Conservation (phyloP, 64 coral and sea anemone species). For the Acropora yongei region DNA sequence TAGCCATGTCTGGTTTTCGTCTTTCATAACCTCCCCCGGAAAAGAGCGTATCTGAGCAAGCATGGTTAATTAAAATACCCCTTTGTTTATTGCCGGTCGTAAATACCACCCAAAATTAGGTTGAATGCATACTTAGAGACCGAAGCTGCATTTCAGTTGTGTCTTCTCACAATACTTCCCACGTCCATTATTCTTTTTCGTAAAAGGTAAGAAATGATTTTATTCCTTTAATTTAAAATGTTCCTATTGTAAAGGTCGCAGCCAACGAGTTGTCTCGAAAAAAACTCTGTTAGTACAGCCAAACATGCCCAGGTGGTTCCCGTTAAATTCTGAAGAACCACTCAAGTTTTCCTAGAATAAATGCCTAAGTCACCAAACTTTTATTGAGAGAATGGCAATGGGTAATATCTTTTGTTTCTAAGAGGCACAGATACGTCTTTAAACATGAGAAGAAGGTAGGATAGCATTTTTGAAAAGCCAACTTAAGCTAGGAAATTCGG, state of each 20-base stretch:
- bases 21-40: neutral
- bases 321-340: neutral
- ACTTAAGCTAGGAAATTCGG: neutral
- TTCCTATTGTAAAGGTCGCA: neutral
- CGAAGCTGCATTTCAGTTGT: neutral
- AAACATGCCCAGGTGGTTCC: neutral
- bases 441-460: neutral
- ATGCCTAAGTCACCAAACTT: neutral
- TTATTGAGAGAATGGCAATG: neutral
- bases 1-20: neutral
- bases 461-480: neutral
- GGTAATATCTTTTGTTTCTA: neutral
- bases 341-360: neutral
- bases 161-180: neutral
- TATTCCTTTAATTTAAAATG: conserved; percentile 1
- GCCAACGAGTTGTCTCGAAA: neutral
- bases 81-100: neutral
- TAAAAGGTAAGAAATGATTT: neutral
- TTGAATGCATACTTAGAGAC: neutral
- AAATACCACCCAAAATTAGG: no score
- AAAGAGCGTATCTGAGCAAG: neutral
- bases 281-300: neutral
- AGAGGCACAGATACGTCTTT: neutral
- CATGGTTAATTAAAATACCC: neutral
- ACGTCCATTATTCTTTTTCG: neutral